phyloP scores from a whole-genome alignment of 1,140 invertebrate genomes.

The Drosophila bipectinata region DNA sequence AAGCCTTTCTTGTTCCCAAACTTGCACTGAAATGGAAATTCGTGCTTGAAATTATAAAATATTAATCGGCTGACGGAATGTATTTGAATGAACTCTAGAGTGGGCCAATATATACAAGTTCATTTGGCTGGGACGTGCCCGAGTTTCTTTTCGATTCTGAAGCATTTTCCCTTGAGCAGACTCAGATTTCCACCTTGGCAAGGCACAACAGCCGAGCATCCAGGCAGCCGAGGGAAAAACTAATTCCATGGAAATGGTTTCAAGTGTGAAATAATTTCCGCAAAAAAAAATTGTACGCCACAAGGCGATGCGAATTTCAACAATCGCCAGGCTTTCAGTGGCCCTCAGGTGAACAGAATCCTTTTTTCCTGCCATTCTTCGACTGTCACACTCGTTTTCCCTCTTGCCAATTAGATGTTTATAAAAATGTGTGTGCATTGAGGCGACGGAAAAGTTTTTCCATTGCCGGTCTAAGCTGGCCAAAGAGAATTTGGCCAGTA shows the following conservation, averaged over 20 bases:
- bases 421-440: constrained; percentile 67
- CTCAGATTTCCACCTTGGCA: constrained; percentile 48
- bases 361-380: constrained; percentile 27
- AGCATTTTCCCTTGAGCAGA: constrained; percentile 39
- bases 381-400: constrained; percentile 48
- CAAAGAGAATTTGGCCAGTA: constrained; percentile 26
- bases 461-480: constrained; percentile 45
- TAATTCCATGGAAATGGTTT: constrained; percentile 78
- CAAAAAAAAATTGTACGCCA: constrained; percentile 30
- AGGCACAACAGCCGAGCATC: constrained; percentile 16
- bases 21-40: constrained; percentile 58
- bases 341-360: constrained; percentile 59
- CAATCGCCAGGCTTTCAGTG: constrained; percentile 59
- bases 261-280: constrained; percentile 76
- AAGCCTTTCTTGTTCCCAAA: constrained; percentile 44
- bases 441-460: constrained; percentile 67
- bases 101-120: constrained; percentile 48
- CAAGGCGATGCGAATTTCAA: constrained; percentile 54
- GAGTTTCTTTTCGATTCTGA: constrained; percentile 37
- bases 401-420: constrained; percentile 72
- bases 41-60: constrained; percentile 74
- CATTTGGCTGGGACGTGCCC: constrained; percentile 60
- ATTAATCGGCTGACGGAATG: constrained; percentile 63
- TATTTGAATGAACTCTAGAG: constrained; percentile 57
- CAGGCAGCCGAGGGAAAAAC: constrained; percentile 57